phyloP scores from a whole-genome alignment of 2,113 vertebrate genomes.

The Lethenteron camtschaticum region DNA sequence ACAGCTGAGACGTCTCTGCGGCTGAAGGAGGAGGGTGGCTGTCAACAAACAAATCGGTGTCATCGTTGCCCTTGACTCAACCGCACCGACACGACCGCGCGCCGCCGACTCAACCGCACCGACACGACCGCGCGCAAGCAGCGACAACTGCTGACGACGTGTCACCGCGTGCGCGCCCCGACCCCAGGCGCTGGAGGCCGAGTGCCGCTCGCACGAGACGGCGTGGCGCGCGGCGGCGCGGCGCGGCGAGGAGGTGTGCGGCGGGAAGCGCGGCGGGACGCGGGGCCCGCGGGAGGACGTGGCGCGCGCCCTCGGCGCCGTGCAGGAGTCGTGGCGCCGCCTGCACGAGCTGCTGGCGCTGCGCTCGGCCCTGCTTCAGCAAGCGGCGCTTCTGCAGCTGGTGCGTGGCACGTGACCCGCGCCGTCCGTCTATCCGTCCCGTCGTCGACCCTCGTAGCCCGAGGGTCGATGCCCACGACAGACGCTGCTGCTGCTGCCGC shows the following conservation, averaged over 20 bases:
- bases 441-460: background rate
- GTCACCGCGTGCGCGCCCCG: too few species aligned
- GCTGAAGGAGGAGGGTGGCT: too few species aligned
- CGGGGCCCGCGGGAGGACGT: constrained; percentile 26
- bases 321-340: constrained; percentile 37
- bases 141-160: too few species aligned
- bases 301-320: constrained; percentile 11
- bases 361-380: constrained; percentile 26
- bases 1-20: too few species aligned
- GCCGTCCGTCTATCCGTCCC: background rate
- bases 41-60: too few species aligned
- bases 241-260: constrained; percentile 31
- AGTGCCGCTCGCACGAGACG: constrained; percentile 34
- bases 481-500: too few species aligned
- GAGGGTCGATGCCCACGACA: background rate
- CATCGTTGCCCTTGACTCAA: too few species aligned
- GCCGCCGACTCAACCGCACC: too few species aligned
- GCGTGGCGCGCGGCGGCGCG: constrained; percentile 25
- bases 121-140: too few species aligned
- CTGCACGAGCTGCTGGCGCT: constrained; percentile 23
- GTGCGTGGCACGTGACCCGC: constrained; percentile 14
- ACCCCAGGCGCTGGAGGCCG: constrained; percentile 32
- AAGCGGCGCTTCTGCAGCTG: constrained; percentile 36
- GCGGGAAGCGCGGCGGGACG: constrained; percentile 12
- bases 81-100: too few species aligned